Base-by-base conservation (phyloP, 2,797 vertebrate species). In the Lerista edwardsae region DNA sequence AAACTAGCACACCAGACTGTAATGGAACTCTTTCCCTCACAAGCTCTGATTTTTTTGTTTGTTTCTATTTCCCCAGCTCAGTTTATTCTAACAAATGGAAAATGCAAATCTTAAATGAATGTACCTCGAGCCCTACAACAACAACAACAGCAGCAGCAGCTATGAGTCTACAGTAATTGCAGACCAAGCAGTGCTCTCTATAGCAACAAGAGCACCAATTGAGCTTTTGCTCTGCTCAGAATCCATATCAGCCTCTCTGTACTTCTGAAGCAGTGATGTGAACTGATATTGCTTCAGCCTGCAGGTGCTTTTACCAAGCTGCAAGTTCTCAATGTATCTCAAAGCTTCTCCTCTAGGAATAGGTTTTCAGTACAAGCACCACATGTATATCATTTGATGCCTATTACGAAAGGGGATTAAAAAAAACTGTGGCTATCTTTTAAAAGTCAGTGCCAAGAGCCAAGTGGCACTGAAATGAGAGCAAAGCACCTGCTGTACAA, bases 391-490 rank as follows among this genome's bases (percentile, higher is more conserved):
- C 51, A 74, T 79, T 75, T 88, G 85, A 89, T 93, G 87, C 75
- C 12, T 87, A 7, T 64, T 86, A 88, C 51, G 79, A 88, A 89
- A 88, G 74, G 65, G 47, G 86, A 93, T 51, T 51, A 10, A 51
- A 51, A 86, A 88, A 91, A 75, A 93, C 78, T 82, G 78, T 89
- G 64, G 51, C 41, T 85, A 75, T 34, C 67, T 87, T 89, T 84
- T 44, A 87, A 92, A 91, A 91, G n/a, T 19, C 67, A 83, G 39
- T 80, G 75, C 82, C 67, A 84, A 7, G 4, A 92, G 61, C 79
- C 86, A 91, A 90, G 12, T n/a, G 74, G 84, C 88, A 68, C 55
- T 86, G 83, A 80, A 90, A 89, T 82, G 88, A 21, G 5, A 91
- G 71, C 6, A 82, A 88, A 91, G 57, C 75, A 79, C 3, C 67